Percentiles rank a stretch among this genome's conserved stretches.
Conservation (phyloP, 2,888 invertebrate genomes). For the Pollenia amentaria region DNA sequence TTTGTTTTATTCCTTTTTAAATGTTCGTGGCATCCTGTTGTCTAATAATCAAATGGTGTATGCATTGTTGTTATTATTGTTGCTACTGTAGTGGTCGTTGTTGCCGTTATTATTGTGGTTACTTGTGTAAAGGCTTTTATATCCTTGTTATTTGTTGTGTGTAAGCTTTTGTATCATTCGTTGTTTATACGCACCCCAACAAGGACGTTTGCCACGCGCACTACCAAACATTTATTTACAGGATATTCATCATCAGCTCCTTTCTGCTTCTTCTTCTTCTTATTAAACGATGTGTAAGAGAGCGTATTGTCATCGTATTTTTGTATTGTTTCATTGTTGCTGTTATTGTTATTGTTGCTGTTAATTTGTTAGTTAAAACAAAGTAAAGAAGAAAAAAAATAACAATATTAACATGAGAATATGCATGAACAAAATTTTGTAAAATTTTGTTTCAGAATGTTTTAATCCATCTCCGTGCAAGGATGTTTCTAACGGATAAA, state of each 20-base stretch:
- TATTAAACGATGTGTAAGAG: slow-evolving; percentile 41
- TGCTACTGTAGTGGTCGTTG: slow-evolving; percentile 18
- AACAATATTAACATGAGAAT: slow-evolving; percentile 42
- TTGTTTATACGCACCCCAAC: slow-evolving; percentile 76
- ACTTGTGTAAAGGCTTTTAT: slow-evolving; percentile 47
- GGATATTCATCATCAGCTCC: slow-evolving; percentile 69
- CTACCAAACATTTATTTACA: slow-evolving; percentile 70
- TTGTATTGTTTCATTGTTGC: slow-evolving; percentile 20
- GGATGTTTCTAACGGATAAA: slow-evolving; percentile 78
- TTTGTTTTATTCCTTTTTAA: background rate
- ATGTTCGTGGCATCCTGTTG: slow-evolving; percentile 61
- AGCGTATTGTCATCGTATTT: slow-evolving; percentile 34
- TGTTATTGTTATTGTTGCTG: slow-evolving; percentile 76
- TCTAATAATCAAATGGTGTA: slow-evolving; percentile 25
- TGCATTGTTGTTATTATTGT: background rate
- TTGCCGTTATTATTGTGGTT: slow-evolving; percentile 42
- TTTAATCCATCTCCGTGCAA: slow-evolving; percentile 78
- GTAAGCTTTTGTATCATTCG: slow-evolving; percentile 69
- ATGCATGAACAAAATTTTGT: slow-evolving; percentile 65
- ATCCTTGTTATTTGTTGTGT: slow-evolving; percentile 58
- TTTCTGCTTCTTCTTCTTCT: slow-evolving; percentile 42
- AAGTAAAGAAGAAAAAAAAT: background rate
- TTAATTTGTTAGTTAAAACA: slow-evolving; percentile 72
- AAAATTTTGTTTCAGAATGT: slow-evolving; percentile 77
- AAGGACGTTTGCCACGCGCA: slow-evolving; percentile 81